Evolutionary conservation across 2,888 invertebrate genomes (phyloP).

Genomic region (Drosophila falleni): DNA sequence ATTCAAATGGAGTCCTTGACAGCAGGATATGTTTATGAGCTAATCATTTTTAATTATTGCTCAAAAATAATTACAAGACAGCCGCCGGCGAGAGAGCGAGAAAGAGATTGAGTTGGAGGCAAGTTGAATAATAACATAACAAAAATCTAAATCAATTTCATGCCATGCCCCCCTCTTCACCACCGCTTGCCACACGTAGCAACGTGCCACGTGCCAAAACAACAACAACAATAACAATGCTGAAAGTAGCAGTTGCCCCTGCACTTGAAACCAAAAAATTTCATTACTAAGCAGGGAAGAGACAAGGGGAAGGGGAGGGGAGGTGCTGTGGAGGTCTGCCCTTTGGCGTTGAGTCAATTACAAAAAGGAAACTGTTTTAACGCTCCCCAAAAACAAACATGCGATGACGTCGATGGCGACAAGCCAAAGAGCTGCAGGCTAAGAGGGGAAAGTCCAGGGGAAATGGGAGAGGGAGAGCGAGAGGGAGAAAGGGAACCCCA

Average conservation of each 20-base stretch:
- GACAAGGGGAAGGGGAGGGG: not conserved
- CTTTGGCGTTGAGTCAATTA: conserved; percentile 74
- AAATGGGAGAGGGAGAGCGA: too few species aligned
- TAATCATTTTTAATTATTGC: conserved; percentile 74
- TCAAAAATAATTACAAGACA: conserved; percentile 64
- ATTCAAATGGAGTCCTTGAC: conserved; percentile 5
- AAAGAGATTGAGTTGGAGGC: conserved; percentile 5
- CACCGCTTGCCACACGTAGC: conserved; percentile 57
- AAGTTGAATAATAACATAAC: conserved; percentile 61
- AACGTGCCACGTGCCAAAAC: conserved; percentile 68
- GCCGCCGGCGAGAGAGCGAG: not conserved
- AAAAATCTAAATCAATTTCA: conserved; percentile 76
- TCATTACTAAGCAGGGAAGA: conserved; percentile 53
- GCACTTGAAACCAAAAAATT: conserved; percentile 70
- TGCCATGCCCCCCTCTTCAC: conserved; percentile 33
- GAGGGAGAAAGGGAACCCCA: not conserved
- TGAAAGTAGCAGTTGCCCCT: conserved; percentile 32
- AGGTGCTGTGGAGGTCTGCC: conserved; percentile 37
- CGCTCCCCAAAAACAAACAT: conserved; percentile 47
- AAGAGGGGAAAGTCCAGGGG: not conserved
- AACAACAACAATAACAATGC: conserved; percentile 59
- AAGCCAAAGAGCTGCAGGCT: conserved; percentile 10
- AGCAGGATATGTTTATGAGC: conserved; percentile 66
- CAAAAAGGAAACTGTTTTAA: conserved; percentile 66
- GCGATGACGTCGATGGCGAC: conserved; percentile 52